Conservation (phyloP, 2,113 vertebrate species). For the Boulengeromyrus knoepffleri region DNA sequence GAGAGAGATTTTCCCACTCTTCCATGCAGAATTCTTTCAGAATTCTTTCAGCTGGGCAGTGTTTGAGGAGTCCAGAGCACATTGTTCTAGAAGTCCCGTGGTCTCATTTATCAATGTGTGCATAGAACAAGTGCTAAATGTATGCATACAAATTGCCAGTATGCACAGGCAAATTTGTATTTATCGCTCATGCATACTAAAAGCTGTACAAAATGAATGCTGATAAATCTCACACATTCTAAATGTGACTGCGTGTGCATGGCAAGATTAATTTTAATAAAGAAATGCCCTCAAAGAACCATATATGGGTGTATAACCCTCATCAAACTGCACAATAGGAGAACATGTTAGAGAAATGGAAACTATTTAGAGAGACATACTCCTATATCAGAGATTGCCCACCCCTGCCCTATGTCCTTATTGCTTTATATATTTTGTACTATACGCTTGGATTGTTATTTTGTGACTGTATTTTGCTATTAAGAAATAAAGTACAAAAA, state of each 20-base stretch:
- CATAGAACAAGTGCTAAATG: neutral
- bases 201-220: neutral
- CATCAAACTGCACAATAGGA: neutral
- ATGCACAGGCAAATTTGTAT: neutral
- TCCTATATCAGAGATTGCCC: no score
- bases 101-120: neutral
- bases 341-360: neutral
- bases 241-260: neutral
- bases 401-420: neutral
- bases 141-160: neutral
- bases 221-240: neutral
- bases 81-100: neutral
- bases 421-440: neutral
- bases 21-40: neutral
- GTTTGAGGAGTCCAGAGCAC: neutral
- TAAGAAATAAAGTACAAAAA: neutral
- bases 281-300: neutral
- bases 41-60: neutral
- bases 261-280: neutral
- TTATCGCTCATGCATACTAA: neutral
- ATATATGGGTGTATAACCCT: neutral
- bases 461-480: neutral
- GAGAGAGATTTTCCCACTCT: neutral
- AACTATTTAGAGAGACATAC: neutral
- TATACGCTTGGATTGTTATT: neutral